Evolutionary conservation across 2,888 invertebrate genomes (phyloP).

Genomic region (Antheraea yamamai): DNA sequence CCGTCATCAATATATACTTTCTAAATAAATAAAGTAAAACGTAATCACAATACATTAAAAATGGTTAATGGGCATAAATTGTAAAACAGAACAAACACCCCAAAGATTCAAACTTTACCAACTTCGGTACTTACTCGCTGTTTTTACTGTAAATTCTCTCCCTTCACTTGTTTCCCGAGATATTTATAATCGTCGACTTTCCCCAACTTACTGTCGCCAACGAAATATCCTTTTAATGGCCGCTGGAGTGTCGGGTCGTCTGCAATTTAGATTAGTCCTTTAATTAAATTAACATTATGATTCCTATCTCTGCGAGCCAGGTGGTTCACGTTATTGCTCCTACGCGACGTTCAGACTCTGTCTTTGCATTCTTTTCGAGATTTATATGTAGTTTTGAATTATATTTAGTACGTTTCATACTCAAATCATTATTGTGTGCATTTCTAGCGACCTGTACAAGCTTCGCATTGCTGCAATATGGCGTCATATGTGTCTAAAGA

Average conservation of each 20-base stretch:
- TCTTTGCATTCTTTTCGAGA: slow-evolving; percentile 54
- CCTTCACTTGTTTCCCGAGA: slow-evolving; percentile 64
- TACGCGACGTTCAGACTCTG: slow-evolving; percentile 54
- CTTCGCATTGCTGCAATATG: too few species aligned
- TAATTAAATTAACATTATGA: slow-evolving; percentile 83
- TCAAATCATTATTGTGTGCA: background rate
- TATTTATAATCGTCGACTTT: slow-evolving; percentile 77
- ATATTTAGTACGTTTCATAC: background rate
- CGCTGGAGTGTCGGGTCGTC: slow-evolving; percentile 78
- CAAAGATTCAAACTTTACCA: slow-evolving; percentile 36
- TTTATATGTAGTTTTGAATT: slow-evolving; percentile 43
- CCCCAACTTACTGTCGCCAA: slow-evolving; percentile 71
- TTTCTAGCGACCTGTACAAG: background rate
- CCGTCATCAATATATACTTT: background rate
- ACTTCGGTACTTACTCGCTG: slow-evolving; percentile 55
- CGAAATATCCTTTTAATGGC: slow-evolving; percentile 81
- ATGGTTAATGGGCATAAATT: slow-evolving; percentile 24
- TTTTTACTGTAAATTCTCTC: slow-evolving; percentile 57
- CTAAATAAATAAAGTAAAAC: background rate
- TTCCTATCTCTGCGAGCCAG: slow-evolving; percentile 77
- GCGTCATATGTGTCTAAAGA: too few species aligned
- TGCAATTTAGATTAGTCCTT: slow-evolving; percentile 83
- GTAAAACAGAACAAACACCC: slow-evolving; percentile 28
- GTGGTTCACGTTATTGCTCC: slow-evolving; percentile 74
- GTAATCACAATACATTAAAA: slow-evolving; percentile 4